Conservation (phyloP, 2,797 vertebrate species). For the Phataginus tricuspis region DNA sequence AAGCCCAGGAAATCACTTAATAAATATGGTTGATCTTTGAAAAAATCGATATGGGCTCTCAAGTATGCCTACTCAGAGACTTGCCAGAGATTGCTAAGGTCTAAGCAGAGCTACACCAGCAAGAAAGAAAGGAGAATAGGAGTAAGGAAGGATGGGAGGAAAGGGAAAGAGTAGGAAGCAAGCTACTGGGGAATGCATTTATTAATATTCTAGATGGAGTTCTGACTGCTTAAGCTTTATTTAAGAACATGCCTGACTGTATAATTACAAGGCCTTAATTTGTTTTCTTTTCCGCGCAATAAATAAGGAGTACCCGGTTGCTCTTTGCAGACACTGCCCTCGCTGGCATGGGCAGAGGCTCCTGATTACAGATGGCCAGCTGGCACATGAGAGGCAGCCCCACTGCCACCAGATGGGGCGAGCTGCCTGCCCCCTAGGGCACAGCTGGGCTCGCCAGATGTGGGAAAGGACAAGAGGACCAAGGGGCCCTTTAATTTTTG, state of each 20-base stretch:
- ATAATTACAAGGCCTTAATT: constrained; percentile 87
- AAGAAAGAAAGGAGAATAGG: neutral
- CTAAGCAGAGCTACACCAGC: neutral
- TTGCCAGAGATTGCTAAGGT: neutral
- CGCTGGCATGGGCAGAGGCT: constrained; percentile 31
- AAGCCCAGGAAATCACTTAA: neutral
- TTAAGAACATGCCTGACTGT: constrained; percentile 83
- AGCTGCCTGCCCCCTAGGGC: neutral
- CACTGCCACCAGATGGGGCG: neutral
- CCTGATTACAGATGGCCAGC: neutral
- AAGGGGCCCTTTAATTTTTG: neutral
- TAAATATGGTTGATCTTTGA: neutral
- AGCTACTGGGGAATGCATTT: constrained; percentile 69
- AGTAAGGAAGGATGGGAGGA: neutral
- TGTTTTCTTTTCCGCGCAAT: constrained; percentile 86
- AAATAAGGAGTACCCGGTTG: constrained; percentile 82
- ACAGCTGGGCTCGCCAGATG: neutral
- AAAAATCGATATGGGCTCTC: neutral
- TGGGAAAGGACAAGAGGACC: neutral
- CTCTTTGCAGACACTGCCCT: constrained; percentile 69
- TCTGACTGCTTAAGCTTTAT: constrained; percentile 82
- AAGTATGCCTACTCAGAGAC: neutral
- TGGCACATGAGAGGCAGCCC: neutral
- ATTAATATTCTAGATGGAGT: constrained; percentile 85
- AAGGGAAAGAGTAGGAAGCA: neutral